A percentile compares a stretch with the other conserved stretches of the same genome.
Evolutionary conservation across 2,888 invertebrate genomes (phyloP).

Genomic region (Pyrochroa serraticornis): DNA sequence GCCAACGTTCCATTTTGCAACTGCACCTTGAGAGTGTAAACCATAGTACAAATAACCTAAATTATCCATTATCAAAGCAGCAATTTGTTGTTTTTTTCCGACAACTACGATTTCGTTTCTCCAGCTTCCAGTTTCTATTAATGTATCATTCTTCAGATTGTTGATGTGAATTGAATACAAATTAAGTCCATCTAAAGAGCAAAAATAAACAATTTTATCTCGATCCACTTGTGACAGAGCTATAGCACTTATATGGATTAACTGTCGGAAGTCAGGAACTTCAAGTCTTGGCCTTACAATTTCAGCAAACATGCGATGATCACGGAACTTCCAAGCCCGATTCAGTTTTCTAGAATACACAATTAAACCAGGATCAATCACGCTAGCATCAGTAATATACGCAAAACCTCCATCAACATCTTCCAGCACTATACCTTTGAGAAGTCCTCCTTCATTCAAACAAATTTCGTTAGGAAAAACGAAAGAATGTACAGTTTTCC

Average conservation of each 20-base stretch:
- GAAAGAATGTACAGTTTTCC: constrained; percentile 63
- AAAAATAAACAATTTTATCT: constrained; percentile 44
- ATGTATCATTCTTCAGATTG: constrained; percentile 63
- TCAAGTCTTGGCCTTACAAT: constrained; percentile 65
- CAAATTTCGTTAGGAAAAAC: constrained; percentile 67
- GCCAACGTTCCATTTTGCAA: constrained; percentile 73
- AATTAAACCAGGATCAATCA: constrained; percentile 72
- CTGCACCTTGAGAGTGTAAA: constrained; percentile 69
- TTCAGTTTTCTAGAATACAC: constrained; percentile 69
- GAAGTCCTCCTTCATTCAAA: constrained; percentile 62
- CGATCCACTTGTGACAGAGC: constrained; percentile 65
- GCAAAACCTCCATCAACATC: constrained; percentile 67
- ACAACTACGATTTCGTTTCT: constrained; percentile 37
- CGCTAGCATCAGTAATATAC: constrained; percentile 73
- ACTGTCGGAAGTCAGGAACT: constrained; percentile 61
- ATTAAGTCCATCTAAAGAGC: constrained; percentile 44
- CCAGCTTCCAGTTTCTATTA: constrained; percentile 47
- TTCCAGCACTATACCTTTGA: constrained; percentile 73
- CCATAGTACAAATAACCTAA: constrained; percentile 71
- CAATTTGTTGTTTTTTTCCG: constrained; percentile 68
- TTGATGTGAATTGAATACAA: constrained; percentile 68
- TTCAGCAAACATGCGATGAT: constrained; percentile 69
- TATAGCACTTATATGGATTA: constrained; percentile 72
- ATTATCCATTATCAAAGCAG: constrained; percentile 71
- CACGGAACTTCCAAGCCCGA: constrained; percentile 74